phyloP scores from a whole-genome alignment of 1,140 invertebrate genomes.

The Drosophila aff. region DNA sequence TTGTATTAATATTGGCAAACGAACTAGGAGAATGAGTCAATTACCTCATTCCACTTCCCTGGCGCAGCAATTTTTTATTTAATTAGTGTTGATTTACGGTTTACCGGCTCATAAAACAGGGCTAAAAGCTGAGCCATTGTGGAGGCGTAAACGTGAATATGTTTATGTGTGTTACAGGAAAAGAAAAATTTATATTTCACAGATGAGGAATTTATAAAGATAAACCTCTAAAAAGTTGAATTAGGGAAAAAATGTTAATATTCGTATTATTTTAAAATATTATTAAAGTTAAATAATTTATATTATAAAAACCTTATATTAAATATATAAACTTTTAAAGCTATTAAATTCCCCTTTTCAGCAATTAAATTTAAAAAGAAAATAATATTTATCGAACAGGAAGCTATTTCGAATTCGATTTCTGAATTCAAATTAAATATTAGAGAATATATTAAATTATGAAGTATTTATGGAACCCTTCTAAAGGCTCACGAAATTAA shows the following conservation, averaged over 20 bases:
- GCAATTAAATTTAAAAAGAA: no score
- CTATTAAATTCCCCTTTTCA: no score
- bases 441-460: no score
- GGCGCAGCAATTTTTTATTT: constrained; percentile 65
- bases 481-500: no score
- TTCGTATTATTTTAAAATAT: not conserved
- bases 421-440: no score
- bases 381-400: no score
- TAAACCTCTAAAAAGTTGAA: not conserved
- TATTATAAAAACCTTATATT: no score
- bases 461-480: no score
- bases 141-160: constrained; percentile 28
- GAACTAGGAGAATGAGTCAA: constrained; percentile 47
- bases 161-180: constrained; percentile 20
- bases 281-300: not conserved
- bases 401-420: no score
- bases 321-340: no score
- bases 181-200: not conserved
- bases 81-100: constrained; percentile 72
- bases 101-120: constrained; percentile 42
- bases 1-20: constrained; percentile 59
- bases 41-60: constrained; percentile 32
- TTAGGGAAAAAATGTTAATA: not conserved
- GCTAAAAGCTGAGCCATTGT: constrained; percentile 29
- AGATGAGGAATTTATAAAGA: not conserved